phyloP scores from a whole-genome alignment of 2,113 vertebrate genomes.

The Cyphomyrus plagiostoma region DNA sequence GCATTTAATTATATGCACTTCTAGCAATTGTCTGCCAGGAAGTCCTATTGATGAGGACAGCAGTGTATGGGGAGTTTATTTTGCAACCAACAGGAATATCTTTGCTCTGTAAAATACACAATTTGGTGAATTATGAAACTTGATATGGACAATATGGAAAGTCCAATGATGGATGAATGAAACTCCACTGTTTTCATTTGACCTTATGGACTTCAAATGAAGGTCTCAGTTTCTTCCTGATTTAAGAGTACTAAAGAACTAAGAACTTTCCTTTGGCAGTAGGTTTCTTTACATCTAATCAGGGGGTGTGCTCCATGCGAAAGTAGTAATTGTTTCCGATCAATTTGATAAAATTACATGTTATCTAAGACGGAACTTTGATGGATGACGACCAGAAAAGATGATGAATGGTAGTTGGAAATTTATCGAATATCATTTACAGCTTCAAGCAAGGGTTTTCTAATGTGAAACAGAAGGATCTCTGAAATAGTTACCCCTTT shows the following conservation, averaged over 20 bases:
- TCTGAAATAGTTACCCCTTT: not conserved
- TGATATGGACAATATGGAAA: not conserved
- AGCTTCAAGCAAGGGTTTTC: not conserved
- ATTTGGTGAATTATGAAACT: constrained; percentile 1
- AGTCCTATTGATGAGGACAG: not conserved
- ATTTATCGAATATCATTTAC: constrained; percentile 1
- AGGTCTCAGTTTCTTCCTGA: not conserved
- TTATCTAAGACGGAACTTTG: not conserved
- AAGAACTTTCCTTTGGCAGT: not conserved
- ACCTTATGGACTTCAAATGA: not conserved
- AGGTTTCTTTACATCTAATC: not conserved
- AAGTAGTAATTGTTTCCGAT: constrained; percentile 8
- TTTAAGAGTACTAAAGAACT: not conserved
- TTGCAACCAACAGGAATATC: not conserved
- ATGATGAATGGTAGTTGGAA: constrained; percentile 7
- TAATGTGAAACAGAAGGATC: not conserved
- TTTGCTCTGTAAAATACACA: not conserved
- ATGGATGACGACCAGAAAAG: not conserved
- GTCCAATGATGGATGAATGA: not conserved
- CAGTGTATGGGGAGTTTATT: not conserved
- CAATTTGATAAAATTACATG: constrained; percentile 3
- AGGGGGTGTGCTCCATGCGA: not conserved
- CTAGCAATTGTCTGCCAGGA: not conserved
- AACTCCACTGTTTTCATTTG: not conserved
- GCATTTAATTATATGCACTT: not conserved